Evolutionary conservation across 2,797 vertebrate species (phyloP).

Genomic region (Coregonus suidteri): DNA sequence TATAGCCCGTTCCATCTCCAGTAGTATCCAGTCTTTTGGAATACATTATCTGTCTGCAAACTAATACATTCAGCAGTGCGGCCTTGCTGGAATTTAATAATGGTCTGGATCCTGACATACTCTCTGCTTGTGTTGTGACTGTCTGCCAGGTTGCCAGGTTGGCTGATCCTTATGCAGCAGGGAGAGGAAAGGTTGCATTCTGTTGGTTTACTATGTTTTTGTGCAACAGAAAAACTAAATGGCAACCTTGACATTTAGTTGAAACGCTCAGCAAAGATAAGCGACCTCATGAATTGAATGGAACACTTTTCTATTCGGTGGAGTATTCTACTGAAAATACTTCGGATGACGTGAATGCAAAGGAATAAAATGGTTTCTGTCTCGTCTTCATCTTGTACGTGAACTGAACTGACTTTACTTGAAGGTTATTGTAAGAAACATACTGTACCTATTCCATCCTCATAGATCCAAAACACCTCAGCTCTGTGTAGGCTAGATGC

Average conservation of each 20-base stretch:
- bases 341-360: neutral
- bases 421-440: neutral
- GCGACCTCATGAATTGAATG: neutral
- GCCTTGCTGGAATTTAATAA: neutral
- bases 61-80: neutral
- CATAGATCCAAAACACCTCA: too few relatives aligned
- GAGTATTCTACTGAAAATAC: neutral
- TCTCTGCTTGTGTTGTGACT: neutral
- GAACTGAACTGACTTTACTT: neutral
- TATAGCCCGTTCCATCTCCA: conserved; percentile 19
- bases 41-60: conserved; percentile 8
- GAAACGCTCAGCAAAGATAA: neutral
- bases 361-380: neutral
- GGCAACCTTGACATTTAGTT: neutral
- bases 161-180: neutral
- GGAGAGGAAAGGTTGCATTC: neutral
- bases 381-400: neutral
- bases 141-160: neutral
- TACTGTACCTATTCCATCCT: too few relatives aligned
- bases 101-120: neutral
- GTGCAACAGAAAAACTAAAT: neutral
- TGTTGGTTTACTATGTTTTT: neutral
- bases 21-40: conserved; percentile 9
- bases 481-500: too few relatives aligned
- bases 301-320: neutral